These are phyloP conservation scores for Rotaria magnacalcarata DNA, from an alignment of 2,888 invertebrate genomes.

Conservation along the genomic window DNA sequence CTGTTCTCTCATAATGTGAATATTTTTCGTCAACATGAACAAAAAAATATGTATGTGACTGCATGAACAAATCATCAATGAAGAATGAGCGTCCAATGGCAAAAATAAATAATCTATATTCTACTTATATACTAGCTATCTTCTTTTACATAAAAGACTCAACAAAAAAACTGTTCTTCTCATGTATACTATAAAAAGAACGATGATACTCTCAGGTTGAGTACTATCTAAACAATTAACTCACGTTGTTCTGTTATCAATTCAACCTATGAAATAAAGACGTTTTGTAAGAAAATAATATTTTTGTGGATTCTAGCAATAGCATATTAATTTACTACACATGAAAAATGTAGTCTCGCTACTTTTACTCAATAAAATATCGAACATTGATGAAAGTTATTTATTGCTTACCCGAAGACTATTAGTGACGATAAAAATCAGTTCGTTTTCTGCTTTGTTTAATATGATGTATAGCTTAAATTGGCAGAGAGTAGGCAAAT, in stretches of 20 bases:
- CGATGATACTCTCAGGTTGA: neutral
- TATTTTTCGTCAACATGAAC: neutral
- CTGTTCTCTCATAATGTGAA: neutral
- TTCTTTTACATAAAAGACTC: no score
- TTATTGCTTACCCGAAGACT: neutral
- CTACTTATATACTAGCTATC: no score
- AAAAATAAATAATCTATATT: neutral
- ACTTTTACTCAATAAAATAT: no score
- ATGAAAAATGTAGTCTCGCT: no score
- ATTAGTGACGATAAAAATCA: neutral
- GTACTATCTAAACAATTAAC: neutral
- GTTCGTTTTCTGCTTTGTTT: neutral
- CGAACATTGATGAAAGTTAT: neutral
- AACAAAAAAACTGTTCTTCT: no score
- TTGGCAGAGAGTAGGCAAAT: neutral
- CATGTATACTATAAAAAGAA: neutral
- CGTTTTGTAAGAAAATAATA: no score
- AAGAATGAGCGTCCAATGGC: neutral
- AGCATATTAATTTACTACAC: no score
- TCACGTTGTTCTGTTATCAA: neutral
- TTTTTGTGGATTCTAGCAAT: neutral
- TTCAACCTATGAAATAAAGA: neutral
- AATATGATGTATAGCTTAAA: conserved; percentile 1
- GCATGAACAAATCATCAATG: neutral
- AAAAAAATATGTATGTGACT: neutral